A percentile compares a stretch with the other conserved stretches of the same genome.
These are phyloP conservation scores for Anoura caudifer DNA, from an alignment of 2,113 vertebrate genomes.

Conservation along the genomic window DNA sequence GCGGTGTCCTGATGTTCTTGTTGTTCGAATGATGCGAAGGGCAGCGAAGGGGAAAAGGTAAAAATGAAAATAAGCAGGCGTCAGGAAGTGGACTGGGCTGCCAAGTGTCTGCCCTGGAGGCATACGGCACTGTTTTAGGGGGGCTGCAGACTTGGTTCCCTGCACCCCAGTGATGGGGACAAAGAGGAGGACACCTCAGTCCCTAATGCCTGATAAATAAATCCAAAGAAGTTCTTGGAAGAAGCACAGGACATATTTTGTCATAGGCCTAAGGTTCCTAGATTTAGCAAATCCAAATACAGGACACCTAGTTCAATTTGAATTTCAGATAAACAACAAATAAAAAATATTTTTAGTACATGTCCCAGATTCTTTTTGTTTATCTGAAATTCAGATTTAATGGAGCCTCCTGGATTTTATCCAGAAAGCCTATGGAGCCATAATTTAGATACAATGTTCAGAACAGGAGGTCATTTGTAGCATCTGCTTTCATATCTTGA, in stretches of 20 bases:
- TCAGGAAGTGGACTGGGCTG: neutral
- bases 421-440: neutral
- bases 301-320: neutral
- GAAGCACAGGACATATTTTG: neutral
- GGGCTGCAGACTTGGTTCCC: neutral
- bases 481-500: neutral
- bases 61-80: neutral
- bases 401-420: neutral
- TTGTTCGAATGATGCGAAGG: neutral
- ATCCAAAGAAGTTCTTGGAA: neutral
- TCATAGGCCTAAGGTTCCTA: neutral
- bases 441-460: neutral
- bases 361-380: neutral
- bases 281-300: neutral
- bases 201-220: neutral
- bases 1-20: neutral
- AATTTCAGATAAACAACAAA: neutral
- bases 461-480: neutral
- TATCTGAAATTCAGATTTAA: neutral
- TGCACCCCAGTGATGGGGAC: neutral
- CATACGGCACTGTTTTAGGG: fast-evolving
- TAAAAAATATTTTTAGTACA: neutral
- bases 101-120: neutral
- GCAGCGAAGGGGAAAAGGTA: neutral
- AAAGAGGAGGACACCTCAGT: neutral